These are phyloP conservation scores for Syngnathus acus DNA, from an alignment of 2,797 vertebrate species.

Conservation along the genomic window DNA sequence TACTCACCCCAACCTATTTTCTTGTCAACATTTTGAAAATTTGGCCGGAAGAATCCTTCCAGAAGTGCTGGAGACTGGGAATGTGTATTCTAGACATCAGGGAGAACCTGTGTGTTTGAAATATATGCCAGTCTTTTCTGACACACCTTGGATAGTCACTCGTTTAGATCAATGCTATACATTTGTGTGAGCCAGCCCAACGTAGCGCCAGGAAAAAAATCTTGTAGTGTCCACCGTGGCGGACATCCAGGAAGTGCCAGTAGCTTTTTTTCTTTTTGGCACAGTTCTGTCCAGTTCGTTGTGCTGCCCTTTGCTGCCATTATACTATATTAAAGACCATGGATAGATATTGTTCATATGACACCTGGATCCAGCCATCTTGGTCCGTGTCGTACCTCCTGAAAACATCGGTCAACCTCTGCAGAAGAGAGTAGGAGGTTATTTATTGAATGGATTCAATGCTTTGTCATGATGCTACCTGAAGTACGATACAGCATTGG, in stretches of 20 bases:
- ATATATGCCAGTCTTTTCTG: neutral
- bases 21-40: neutral
- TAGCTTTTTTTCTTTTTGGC: constrained; percentile 64
- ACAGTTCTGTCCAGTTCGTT: constrained; percentile 69
- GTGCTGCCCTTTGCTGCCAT: constrained; percentile 55
- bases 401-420: constrained; percentile 96
- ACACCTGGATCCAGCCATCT: constrained; percentile 98
- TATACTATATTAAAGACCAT: constrained; percentile 98
- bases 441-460: constrained; percentile 7
- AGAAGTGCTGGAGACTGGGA: neutral
- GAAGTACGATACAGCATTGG: constrained; percentile 95
- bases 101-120: neutral
- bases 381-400: constrained; percentile 92
- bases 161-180: constrained; percentile 13
- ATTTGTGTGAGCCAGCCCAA: constrained; percentile 16
- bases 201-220: constrained; percentile 31
- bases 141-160: neutral
- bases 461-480: constrained; percentile 69
- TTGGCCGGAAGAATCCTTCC: neutral
- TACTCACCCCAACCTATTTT: no score
- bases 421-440: constrained; percentile 15
- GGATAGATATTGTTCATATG: constrained; percentile 96
- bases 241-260: constrained; percentile 43
- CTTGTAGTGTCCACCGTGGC: constrained; percentile 47
- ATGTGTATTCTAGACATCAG: neutral